Evolutionary conservation across 2,113 vertebrate genomes (phyloP).

Genomic region (Protobothrops mucrosquamatus): DNA sequence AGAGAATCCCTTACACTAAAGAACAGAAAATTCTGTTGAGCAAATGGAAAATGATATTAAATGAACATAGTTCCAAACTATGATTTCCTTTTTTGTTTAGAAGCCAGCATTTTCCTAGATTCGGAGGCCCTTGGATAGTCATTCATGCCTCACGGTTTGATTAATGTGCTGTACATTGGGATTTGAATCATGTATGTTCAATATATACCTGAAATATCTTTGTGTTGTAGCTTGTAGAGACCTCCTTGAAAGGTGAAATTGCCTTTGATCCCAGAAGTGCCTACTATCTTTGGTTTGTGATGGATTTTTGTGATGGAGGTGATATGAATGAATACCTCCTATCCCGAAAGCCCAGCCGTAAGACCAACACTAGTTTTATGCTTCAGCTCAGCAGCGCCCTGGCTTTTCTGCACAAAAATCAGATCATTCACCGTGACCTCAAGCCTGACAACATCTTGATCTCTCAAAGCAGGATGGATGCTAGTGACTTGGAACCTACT

Average conservation of each 20-base stretch:
- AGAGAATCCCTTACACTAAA: not conserved
- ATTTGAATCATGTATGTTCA: not conserved
- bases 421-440: conserved; percentile 95
- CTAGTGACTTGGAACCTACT: conserved; percentile 82
- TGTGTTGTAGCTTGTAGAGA: conserved; percentile 88
- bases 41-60: not conserved
- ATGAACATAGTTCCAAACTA: not conserved
- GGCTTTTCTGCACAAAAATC: conserved; percentile 95
- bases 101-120: not conserved
- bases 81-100: not conserved
- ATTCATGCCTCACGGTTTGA: not conserved
- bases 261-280: conserved; percentile 90
- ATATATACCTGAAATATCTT: conserved; percentile 30
- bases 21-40: not conserved
- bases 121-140: not conserved
- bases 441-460: conserved; percentile 98
- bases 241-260: conserved; percentile 95
- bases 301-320: conserved; percentile 97
- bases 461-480: conserved; percentile 74
- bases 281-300: conserved; percentile 98
- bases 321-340: conserved; percentile 97
- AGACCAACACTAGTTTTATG: conserved; percentile 98
- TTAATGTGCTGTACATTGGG: not conserved
- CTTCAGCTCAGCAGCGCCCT: conserved; percentile 95
- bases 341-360: conserved; percentile 90